Conservation (phyloP, 2,113 vertebrate species). For the Bettongia penicillata region DNA sequence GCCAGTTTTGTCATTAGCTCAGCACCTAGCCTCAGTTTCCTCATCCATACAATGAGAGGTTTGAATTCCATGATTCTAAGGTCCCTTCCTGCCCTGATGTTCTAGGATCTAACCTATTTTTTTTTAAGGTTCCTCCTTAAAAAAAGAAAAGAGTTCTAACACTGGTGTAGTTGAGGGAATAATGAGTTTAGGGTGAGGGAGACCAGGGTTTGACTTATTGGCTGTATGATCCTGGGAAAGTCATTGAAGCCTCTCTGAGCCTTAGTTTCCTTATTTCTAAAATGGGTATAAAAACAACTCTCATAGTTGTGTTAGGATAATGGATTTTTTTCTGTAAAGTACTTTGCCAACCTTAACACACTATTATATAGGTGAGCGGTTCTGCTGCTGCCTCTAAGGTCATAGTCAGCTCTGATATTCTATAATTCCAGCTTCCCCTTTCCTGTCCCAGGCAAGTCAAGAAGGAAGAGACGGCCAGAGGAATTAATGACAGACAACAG, state of each 20-base stretch:
- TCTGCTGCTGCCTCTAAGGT: not conserved
- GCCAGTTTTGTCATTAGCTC: not conserved
- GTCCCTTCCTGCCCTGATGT: not conserved
- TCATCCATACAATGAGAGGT: not conserved
- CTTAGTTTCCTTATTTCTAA: not conserved
- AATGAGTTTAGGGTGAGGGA: not conserved
- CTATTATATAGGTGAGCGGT: not conserved
- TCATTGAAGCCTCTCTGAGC: not conserved
- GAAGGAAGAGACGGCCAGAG: not conserved
- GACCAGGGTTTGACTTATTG: not conserved
- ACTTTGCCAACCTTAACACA: not conserved
- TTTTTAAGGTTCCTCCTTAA: not conserved
- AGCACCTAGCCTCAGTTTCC: not conserved
- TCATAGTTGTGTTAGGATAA: not conserved
- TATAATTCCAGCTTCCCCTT: not conserved
- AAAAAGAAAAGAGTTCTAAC: not conserved
- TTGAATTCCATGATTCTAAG: not conserved
- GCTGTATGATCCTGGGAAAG: not conserved
- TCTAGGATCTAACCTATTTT: not conserved
- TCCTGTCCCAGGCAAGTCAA: fast-evolving
- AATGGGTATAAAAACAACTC: not conserved
- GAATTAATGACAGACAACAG: not conserved
- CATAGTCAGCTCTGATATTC: not conserved
- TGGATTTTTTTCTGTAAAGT: not conserved
- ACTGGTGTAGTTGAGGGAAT: not conserved